Evolutionary conservation across 2,888 invertebrate species (phyloP), one percentile per base, ranked within the genome.

Genomic region (Glaucopsyche alexis): DNA sequence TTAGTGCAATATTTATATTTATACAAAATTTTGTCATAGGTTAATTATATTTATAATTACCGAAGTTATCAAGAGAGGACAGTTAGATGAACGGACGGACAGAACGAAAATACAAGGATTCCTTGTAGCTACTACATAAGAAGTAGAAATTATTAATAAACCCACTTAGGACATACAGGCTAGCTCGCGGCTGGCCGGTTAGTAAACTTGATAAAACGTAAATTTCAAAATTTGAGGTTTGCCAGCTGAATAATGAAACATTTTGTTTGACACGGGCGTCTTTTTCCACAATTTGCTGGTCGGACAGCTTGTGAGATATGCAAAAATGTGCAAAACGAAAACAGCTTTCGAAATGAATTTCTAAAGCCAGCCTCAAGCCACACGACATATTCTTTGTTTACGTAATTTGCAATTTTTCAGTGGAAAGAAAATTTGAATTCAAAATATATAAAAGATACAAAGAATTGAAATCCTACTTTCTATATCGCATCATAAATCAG

Each of bases 241-340:
- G 60, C 42, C 60, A 38, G 13, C 60, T 14, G 29, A 60, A 60
- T 29, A 60, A 60, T 29, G 29, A 60, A 60, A 60, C 29, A 60
- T 60, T 60, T 60, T 29, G 60, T 60, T 29, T 60, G 40, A 66
- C 42, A 42, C 66, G 42, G 38, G 65, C 19, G 40, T 16, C 40
- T 42, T 66, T 66, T 66, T 42, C 42, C 66, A 42, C 66, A 66
- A 9, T 66, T 66, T 66, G 16, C 66, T n/a, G 66, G 42, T 66
- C 42, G 66, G 66, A 66, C 66, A 42, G 66, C 66, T 66, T 42
- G 66, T n/a, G 40, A 66, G 66, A 66, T 66, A 66, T 66, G 66
- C 66, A 42, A 66, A 66, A 66, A 66, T 66, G 66, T 66, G 42
- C 16, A 66, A 66, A 65, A 66, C 42, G 66, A 66, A 42, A 66